Percentiles rank a stretch among this genome's conserved stretches.
phyloP scores from a whole-genome alignment of 30 jellyfish, hydroid and myxozoan genomes.

The Aurelia sp. region DNA sequence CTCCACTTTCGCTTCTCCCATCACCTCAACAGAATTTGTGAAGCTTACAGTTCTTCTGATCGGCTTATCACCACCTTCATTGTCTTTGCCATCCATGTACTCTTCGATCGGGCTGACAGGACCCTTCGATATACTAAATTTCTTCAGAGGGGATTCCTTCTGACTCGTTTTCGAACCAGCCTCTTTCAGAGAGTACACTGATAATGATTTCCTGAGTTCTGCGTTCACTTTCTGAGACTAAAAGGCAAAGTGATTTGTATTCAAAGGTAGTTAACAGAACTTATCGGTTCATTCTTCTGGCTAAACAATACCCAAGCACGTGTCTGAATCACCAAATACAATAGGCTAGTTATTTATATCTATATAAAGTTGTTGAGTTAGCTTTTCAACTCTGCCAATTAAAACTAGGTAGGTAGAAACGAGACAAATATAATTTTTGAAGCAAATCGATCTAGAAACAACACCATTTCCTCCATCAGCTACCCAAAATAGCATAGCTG shows the following conservation, averaged over 20 bases:
- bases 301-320: too few species aligned
- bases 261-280: too few species aligned
- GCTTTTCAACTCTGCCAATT: too few species aligned
- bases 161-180: slow-evolving; percentile 3
- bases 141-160: neutral
- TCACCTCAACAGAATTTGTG: slow-evolving; percentile 58
- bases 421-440: too few species aligned
- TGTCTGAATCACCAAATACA: too few species aligned
- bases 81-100: neutral
- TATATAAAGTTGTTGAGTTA: too few species aligned
- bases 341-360: too few species aligned
- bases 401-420: too few species aligned
- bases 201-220: slow-evolving; percentile 63
- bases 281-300: too few species aligned
- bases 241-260: neutral
- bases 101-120: slow-evolving; percentile 41
- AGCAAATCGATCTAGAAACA: too few species aligned
- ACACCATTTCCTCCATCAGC: too few species aligned
- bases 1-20: slow-evolving; percentile 50
- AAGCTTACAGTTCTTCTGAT: slow-evolving; percentile 72
- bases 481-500: too few species aligned
- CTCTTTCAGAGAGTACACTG: slow-evolving; percentile 82
- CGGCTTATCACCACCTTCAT: slow-evolving; percentile 33
- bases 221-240: slow-evolving; percentile 71
- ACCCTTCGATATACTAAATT: neutral